A percentile compares a stretch with the other conserved stretches of the same genome.
Conservation (phyloP, 2,888 invertebrate genomes). For the Eilema depressum region DNA sequence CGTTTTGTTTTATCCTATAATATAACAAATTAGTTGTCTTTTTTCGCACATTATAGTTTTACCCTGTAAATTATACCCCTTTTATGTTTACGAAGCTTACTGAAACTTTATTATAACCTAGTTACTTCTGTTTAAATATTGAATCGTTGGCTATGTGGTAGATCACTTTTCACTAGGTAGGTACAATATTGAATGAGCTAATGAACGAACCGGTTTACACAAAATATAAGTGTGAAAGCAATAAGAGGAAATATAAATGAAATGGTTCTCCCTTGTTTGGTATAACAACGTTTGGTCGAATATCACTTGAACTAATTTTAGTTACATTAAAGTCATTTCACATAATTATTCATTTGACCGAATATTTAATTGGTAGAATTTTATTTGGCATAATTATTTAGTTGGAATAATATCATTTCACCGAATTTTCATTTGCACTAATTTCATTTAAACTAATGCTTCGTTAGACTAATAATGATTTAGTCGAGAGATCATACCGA, state of each 20-base stretch:
- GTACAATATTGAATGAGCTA: neutral
- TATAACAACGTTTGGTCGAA: no score
- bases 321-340: no score
- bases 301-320: no score
- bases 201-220: neutral
- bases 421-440: no score
- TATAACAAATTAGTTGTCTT: neutral
- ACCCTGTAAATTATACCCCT: neutral
- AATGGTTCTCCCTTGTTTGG: no score
- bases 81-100: neutral
- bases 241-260: neutral
- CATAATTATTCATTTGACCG: no score
- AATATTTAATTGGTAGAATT: no score
- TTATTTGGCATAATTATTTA: no score
- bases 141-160: neutral
- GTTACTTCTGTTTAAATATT: neutral
- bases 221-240: neutral
- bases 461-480: no score
- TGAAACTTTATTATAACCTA: neutral
- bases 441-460: no score
- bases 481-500: no score
- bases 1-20: slow-evolving; percentile 8
- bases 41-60: slow-evolving; percentile 10
- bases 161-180: neutral
- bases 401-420: no score